These are phyloP conservation scores for Tenthredo amoena DNA, from an alignment of 2,888 invertebrate species.

Conservation along the genomic window DNA sequence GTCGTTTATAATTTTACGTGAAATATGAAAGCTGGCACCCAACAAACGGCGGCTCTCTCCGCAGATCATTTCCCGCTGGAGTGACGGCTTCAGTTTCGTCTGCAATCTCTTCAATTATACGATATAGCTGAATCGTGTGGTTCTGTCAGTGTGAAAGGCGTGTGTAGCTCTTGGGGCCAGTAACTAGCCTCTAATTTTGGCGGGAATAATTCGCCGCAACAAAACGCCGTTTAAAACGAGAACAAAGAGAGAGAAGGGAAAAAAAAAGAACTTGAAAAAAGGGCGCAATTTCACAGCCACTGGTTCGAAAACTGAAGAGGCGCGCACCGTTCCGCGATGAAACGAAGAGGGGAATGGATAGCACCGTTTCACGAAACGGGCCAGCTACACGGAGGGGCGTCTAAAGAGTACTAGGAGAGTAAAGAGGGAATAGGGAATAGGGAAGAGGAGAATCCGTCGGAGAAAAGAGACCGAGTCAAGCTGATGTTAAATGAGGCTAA, in stretches of 20 bases:
- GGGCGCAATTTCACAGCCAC: constrained; percentile 69
- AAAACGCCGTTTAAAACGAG: constrained; percentile 55
- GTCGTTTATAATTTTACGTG: constrained; percentile 52
- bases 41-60: background rate
- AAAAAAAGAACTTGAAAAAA: constrained; percentile 59
- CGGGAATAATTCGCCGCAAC: constrained; percentile 28
- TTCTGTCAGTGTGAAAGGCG: background rate
- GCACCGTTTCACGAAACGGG: constrained; percentile 34
- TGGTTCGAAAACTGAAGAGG: constrained; percentile 65
- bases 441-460: constrained; percentile 53
- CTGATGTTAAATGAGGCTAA: constrained; percentile 72
- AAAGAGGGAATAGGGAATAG: background rate
- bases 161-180: constrained; percentile 34
- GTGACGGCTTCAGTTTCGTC: background rate
- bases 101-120: constrained; percentile 9
- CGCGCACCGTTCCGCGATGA: constrained; percentile 64
- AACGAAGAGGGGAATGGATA: constrained; percentile 53
- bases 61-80: background rate
- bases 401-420: constrained; percentile 60
- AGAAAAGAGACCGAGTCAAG: constrained; percentile 53
- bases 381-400: constrained; percentile 43
- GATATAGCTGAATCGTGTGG: background rate
- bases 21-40: constrained; percentile 34
- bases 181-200: constrained; percentile 50
- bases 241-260: constrained; percentile 56